A percentile compares a stretch with the other conserved stretches of the same genome.
Conservation (phyloP, 2,888 invertebrate genomes). For the Dilophus febrilis region DNA sequence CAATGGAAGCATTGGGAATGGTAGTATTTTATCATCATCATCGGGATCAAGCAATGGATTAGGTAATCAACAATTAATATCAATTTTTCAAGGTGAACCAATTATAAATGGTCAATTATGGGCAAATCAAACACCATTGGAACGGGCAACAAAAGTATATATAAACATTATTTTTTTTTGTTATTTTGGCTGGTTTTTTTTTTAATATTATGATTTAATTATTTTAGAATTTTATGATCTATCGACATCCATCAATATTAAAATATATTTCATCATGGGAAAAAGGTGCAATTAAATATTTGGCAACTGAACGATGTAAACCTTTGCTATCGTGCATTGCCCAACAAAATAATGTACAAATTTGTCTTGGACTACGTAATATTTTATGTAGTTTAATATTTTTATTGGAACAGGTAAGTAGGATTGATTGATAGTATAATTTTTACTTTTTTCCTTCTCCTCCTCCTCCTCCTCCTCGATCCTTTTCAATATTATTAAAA, state of each 20-base stretch:
- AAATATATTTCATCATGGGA: slow-evolving; percentile 69
- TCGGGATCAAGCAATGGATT: too few relatives aligned
- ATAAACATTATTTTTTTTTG: slow-evolving; percentile 1
- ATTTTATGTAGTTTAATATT: slow-evolving; percentile 67
- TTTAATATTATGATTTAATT: slow-evolving; percentile 8
- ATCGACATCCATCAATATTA: slow-evolving; percentile 74
- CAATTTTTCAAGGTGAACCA: slow-evolving; percentile 58
- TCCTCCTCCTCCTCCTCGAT: too few relatives aligned
- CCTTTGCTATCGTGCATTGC: slow-evolving; percentile 51
- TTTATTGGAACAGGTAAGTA: slow-evolving; percentile 58
- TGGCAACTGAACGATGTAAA: slow-evolving; percentile 68
- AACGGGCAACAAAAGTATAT: slow-evolving; percentile 56
- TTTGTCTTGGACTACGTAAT: slow-evolving; percentile 69
- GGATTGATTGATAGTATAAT: too few relatives aligned
- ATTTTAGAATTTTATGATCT: slow-evolving; percentile 64
- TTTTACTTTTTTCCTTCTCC: too few relatives aligned
- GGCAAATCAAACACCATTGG: slow-evolving; percentile 48
- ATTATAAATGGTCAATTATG: slow-evolving; percentile 46
- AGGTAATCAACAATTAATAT: slow-evolving; percentile 44
- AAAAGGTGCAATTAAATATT: slow-evolving; percentile 52
- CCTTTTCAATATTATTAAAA: too few relatives aligned
- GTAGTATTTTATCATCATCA: too few relatives aligned
- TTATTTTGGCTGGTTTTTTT: slow-evolving; percentile 5
- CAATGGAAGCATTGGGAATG: slow-evolving; percentile 27
- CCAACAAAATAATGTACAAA: slow-evolving; percentile 55